Percentiles rank a stretch among this genome's conserved stretches.
phyloP scores from a whole-genome alignment of 2,888 invertebrate genomes.

The Pollenia labialis region DNA sequence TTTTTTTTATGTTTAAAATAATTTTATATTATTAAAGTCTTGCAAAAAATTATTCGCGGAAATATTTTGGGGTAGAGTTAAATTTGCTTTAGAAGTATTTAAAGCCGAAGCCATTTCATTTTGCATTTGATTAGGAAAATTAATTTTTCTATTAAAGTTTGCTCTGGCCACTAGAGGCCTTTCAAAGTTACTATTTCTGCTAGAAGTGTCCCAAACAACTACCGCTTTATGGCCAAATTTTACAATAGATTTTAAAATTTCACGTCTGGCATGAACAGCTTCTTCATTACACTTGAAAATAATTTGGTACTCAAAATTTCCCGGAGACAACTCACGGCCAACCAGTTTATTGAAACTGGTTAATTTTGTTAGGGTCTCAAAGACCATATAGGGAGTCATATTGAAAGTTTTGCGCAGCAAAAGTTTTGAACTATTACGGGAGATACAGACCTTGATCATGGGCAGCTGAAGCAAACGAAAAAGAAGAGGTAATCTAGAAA shows the following conservation, averaged over 20 bases:
- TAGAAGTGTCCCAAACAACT: conserved; percentile 75
- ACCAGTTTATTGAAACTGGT: conserved; percentile 75
- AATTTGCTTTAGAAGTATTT: neutral
- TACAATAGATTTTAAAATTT: conserved; percentile 70
- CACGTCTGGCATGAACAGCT: conserved; percentile 77
- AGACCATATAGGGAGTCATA: conserved; percentile 75
- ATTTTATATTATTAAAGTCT: too few relatives aligned
- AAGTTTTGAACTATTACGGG: conserved; percentile 77
- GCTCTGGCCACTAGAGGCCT: neutral
- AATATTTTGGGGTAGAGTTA: neutral
- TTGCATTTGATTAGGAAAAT: neutral
- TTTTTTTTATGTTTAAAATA: neutral
- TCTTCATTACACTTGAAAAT: conserved; percentile 78
- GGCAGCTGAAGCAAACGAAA: conserved; percentile 58
- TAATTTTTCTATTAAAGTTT: neutral
- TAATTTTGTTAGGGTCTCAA: conserved; percentile 72
- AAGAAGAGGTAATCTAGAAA: conserved; percentile 73
- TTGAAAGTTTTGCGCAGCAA: conserved; percentile 74
- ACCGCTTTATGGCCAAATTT: conserved; percentile 75
- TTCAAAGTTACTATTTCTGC: neutral
- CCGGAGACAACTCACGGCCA: conserved; percentile 69
- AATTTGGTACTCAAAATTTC: conserved; percentile 76
- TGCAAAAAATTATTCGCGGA: too few relatives aligned
- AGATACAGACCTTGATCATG: conserved; percentile 74
- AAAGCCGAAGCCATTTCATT: neutral